A percentile compares a stretch with the other conserved stretches of the same genome.
Conservation (phyloP, 2,113 vertebrate species). For the Elaphurus davidianus region DNA sequence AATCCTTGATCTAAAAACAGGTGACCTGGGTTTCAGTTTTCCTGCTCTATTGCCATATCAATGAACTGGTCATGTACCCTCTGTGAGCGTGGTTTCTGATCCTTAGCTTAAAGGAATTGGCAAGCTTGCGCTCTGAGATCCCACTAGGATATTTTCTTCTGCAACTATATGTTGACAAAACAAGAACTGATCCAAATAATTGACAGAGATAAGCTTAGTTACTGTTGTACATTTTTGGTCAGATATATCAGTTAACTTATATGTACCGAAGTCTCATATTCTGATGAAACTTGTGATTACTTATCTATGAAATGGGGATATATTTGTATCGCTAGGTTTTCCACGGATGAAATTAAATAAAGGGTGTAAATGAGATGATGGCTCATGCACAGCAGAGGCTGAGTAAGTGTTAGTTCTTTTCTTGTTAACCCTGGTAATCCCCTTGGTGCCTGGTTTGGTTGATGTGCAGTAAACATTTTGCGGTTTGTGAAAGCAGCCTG, state of each 20-base stretch:
- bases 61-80: neutral
- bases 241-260: neutral
- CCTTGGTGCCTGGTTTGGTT: neutral
- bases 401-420: conserved; percentile 23
- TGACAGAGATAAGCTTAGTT: neutral
- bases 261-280: neutral
- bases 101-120: neutral
- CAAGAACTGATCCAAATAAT: neutral
- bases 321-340: neutral
- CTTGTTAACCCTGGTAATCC: conserved; percentile 4
- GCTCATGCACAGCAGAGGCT: neutral
- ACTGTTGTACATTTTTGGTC: neutral
- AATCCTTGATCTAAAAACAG: neutral
- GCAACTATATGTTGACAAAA: neutral
- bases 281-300: conserved; percentile 3
- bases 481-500: neutral
- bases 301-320: neutral
- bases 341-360: conserved; percentile 5
- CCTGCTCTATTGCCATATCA: neutral
- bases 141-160: neutral
- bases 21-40: neutral
- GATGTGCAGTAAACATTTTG: neutral
- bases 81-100: neutral
- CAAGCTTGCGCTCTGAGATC: neutral
- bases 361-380: neutral